Evolutionary conservation across 2,797 vertebrate species (phyloP).

Genomic region (Paedocypris micromegethes): DNA sequence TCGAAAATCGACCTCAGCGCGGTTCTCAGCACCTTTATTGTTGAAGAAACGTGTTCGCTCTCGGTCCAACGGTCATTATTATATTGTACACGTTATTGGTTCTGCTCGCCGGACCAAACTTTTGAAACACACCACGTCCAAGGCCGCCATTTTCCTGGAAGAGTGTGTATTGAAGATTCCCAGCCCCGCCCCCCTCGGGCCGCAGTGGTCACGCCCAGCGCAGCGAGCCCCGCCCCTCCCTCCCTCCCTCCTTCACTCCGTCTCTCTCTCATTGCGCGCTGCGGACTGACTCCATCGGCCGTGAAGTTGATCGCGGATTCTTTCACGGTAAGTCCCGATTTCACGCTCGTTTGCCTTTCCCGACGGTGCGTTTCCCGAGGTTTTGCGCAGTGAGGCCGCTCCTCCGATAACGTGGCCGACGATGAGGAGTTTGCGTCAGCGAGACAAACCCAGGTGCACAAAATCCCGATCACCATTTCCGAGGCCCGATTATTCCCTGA

Average conservation of each 20-base stretch:
- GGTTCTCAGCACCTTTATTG: no score
- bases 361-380: background rate
- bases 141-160: background rate
- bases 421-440: constrained; percentile 26
- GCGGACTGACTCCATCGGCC: constrained; percentile 43
- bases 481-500: no score
- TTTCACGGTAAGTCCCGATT: constrained; percentile 43
- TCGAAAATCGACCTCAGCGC: no score
- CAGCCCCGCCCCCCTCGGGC: constrained; percentile 45
- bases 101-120: background rate
- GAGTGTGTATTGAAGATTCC: background rate
- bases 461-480: background rate
- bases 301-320: constrained; percentile 45
- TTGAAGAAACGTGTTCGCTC: no score
- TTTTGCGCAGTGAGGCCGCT: background rate
- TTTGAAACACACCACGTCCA: constrained; percentile 1
- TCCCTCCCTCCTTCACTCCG: no score
- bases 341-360: no score
- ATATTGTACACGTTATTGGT: no score
- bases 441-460: constrained; percentile 1
- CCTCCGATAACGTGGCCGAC: constrained; percentile 3
- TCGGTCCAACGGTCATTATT: no score
- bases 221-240: constrained; percentile 27
- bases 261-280: constrained; percentile 33
- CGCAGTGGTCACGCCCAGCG: constrained; percentile 52